Evolutionary conservation across 2,113 vertebrate species (phyloP).

Genomic region (Petromus typicus): DNA sequence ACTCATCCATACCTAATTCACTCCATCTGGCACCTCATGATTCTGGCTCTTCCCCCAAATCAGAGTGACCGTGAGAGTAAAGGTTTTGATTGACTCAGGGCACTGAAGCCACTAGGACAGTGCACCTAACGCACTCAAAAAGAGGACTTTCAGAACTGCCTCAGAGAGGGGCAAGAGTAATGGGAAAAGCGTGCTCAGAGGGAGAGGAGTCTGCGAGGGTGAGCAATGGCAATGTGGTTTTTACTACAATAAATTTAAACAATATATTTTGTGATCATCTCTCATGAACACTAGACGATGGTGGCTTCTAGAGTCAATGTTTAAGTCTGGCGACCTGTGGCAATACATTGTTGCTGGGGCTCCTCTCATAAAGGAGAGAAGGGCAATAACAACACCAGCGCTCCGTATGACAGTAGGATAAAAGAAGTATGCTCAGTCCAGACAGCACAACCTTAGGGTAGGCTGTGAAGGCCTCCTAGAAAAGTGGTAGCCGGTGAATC

Average conservation of each 20-base stretch:
- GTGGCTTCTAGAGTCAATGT: not conserved
- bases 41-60: not conserved
- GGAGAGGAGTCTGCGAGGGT: not conserved
- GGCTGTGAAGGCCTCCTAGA: not conserved
- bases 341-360: not conserved
- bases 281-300: not conserved
- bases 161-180: not conserved
- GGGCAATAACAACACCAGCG: fast-evolving
- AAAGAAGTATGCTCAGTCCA: fast-evolving
- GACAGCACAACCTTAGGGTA: not conserved
- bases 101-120: not conserved
- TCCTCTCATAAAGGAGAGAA: not conserved
- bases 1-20: not conserved
- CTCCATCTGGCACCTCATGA: not conserved
- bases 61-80: not conserved
- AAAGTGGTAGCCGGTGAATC: not conserved
- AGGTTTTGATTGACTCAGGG: not conserved
- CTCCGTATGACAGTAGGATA: fast-evolving
- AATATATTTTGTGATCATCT: not conserved
- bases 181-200: not conserved
- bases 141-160: not conserved
- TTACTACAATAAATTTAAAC: not conserved
- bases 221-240: not conserved
- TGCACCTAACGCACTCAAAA: not conserved
- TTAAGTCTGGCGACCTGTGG: not conserved